Conservation (phyloP, 2,888 invertebrate species). For the Aphodius granarius region DNA sequence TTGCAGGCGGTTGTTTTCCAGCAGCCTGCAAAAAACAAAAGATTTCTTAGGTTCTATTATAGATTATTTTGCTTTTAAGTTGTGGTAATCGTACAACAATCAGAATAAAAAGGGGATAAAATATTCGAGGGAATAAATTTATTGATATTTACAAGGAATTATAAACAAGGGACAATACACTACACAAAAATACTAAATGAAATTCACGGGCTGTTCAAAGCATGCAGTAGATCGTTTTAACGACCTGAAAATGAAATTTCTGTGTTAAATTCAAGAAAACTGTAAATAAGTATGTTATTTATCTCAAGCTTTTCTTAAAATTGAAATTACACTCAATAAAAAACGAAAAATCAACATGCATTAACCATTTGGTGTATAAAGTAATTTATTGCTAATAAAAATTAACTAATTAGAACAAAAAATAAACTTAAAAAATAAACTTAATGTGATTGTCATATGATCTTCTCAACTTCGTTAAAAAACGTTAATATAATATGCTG, state of each 20-base stretch:
- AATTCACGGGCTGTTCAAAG: not conserved
- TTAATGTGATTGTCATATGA: not conserved
- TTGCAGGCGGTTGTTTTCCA: slow-evolving; percentile 49
- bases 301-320: not conserved
- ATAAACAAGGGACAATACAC: not conserved
- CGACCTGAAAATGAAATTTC: not conserved
- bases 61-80: not conserved
- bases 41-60: not conserved
- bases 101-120: not conserved
- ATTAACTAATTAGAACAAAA: not conserved
- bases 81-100: not conserved
- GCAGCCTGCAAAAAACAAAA: slow-evolving; percentile 23
- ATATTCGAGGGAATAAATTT: not conserved
- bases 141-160: not conserved
- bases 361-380: not conserved
- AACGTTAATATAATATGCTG: not conserved
- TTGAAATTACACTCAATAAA: not conserved
- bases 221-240: slow-evolving; percentile 12
- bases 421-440: not conserved
- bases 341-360: not conserved
- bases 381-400: not conserved
- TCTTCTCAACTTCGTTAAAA: not conserved
- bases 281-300: not conserved
- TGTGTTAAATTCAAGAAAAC: not conserved
- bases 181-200: not conserved